Percentiles rank a stretch among this genome's conserved stretches.
Conservation (phyloP, 2,113 vertebrate species). For the Rafetus swinhoei region DNA sequence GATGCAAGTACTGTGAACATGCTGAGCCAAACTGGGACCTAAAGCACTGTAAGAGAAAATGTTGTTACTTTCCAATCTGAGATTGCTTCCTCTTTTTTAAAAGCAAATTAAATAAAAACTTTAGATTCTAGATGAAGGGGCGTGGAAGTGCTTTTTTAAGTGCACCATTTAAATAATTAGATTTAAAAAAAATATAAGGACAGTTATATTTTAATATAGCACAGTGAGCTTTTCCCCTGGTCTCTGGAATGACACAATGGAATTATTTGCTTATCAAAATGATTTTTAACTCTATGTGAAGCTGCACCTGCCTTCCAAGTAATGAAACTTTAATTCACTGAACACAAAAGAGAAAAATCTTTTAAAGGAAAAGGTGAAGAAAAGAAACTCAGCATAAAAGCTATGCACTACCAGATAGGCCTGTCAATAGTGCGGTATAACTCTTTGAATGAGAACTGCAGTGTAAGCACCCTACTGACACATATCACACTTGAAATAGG, state of each 20-base stretch:
- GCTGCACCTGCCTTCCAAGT: not conserved
- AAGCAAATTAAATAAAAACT: not conserved
- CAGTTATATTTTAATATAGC: not conserved
- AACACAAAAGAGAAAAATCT: not conserved
- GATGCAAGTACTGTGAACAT: not conserved
- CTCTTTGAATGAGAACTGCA: conserved; percentile 60
- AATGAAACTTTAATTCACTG: conserved; percentile 26
- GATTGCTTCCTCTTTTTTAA: not conserved
- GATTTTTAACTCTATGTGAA: not conserved
- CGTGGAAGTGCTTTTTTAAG: not conserved
- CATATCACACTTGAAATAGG: conserved; percentile 32
- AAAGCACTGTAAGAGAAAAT: not conserved
- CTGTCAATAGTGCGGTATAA: conserved; percentile 42
- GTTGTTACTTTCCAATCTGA: fast-evolving
- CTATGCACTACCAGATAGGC: not conserved
- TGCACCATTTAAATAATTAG: not conserved
- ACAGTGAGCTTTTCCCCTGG: fast-evolving
- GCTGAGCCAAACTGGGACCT: not conserved
- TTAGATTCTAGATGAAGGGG: not conserved
- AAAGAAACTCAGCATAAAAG: conserved; percentile 41
- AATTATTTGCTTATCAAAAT: not conserved
- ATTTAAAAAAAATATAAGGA: not conserved
- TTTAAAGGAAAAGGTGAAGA: conserved; percentile 6
- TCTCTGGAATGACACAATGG: not conserved
- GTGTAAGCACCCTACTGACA: conserved; percentile 53